Base-by-base conservation (phyloP, 2,797 vertebrate genomes). In the Lindbergichthys nudifrons region DNA sequence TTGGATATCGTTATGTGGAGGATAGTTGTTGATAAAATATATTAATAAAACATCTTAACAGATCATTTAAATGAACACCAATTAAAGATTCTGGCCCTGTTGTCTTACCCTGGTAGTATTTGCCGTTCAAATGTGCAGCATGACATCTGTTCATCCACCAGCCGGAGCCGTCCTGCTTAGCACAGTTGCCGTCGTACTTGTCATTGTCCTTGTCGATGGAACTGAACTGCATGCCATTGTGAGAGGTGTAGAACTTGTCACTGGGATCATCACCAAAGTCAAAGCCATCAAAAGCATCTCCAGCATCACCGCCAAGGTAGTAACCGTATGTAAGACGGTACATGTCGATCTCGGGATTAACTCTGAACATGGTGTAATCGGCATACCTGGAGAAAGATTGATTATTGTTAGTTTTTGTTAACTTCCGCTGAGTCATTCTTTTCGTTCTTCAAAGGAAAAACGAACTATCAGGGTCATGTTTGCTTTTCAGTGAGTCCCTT, bases 121-220 rank as follows among this genome's bases (percentile, higher is more conserved):
- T 92, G 79, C 98, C 98, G 5, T 99, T 99, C 86, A 99, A 94
- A 81, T 99, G 96, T 46, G 89, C 97, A 45, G 98, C 98, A 0
- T 99, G 98, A 47, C 98, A 99, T 46, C 93, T 96, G 65, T 99
- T 99, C 98, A 99, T 99, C 98, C 98, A 99, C 98, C 98, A 99
- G 10, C 98, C 98, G 4, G 97, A 96, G 42, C 96, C 95, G 1
- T 98, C 97, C 89, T 99, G 95, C 56, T 80, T 70, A 19, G 98
- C 98, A 73, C 98, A 99, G 93, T 96, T 97, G 52, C 95, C 95
- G 0, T 89, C 69, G 4, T 82, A 99, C n/a, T 91, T 96, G 84
- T 99, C 98, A 0, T 99, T 98, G 93, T 99, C 98, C 0, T 57
- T 95, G 89, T 99, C 98, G 0, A 52, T 15, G 39, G 98, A 97